phyloP scores from a whole-genome alignment of 2,797 vertebrate genomes.

The Sebastiscus tertius region DNA sequence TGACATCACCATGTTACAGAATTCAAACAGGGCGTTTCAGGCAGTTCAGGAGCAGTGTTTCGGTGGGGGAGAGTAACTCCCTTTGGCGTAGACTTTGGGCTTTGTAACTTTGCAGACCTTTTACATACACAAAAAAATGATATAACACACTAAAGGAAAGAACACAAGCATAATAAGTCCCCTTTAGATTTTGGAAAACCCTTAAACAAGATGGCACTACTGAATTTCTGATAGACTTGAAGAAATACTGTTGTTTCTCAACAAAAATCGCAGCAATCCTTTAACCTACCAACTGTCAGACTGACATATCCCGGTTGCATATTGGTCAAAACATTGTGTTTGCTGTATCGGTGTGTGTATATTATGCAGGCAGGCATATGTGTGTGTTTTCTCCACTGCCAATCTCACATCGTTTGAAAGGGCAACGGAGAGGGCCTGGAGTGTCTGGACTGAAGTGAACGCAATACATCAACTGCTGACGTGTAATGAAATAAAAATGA shows the following conservation, averaged over 20 bases:
- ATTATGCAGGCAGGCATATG: background rate
- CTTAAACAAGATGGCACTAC: background rate
- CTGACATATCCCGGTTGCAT: constrained; percentile 19
- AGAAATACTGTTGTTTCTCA: background rate
- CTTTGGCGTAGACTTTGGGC: no score
- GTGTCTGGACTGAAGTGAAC: constrained; percentile 46
- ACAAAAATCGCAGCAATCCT: background rate
- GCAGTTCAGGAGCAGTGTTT: no score
- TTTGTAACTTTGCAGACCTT: no score
- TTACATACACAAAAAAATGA: no score
- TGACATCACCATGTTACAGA: no score
- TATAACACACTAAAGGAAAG: no score
- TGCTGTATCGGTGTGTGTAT: background rate
- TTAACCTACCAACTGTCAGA: constrained; percentile 8
- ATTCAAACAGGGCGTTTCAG: no score
- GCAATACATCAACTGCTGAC: constrained; percentile 61
- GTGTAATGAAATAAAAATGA: constrained; percentile 60
- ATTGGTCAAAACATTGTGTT: constrained; percentile 18
- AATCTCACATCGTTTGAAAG: constrained; percentile 49
- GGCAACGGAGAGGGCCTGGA: constrained; percentile 33
- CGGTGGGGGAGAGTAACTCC: no score
- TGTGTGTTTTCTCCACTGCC: constrained; percentile 31
- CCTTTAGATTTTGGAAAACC: background rate
- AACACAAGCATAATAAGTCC: no score
- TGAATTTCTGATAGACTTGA: background rate